Evolutionary conservation across 2,113 vertebrate species (phyloP).

Genomic region (Rhea americana): DNA sequence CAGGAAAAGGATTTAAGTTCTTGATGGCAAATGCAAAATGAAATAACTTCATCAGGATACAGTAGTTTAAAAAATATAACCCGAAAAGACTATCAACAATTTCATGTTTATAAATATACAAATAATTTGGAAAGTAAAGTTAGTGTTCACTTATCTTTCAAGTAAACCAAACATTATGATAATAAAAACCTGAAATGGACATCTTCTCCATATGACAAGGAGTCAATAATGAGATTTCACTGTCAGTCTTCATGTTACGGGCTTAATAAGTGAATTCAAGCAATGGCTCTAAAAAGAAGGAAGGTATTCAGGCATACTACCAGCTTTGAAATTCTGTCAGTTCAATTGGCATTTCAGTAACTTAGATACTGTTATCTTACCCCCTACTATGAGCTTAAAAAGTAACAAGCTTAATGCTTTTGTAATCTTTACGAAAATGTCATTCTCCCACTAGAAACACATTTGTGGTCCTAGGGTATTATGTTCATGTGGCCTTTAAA

Average conservation of each 20-base stretch:
- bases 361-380: conserved; percentile 40
- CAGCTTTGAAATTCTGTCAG: conserved; percentile 29
- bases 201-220: not conserved
- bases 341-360: conserved; percentile 43
- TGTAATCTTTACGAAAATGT: conserved; percentile 22
- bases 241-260: not conserved
- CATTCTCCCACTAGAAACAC: conserved; percentile 16
- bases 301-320: conserved; percentile 15
- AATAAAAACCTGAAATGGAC: not conserved
- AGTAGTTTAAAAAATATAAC: not conserved
- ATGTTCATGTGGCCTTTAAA: conserved; percentile 21
- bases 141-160: not conserved
- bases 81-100: not conserved
- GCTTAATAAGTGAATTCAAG: conserved; percentile 31
- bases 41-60: not conserved
- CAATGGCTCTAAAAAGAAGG: conserved; percentile 1
- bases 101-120: not conserved
- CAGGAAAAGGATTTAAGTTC: not conserved
- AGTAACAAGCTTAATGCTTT: conserved; percentile 51
- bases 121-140: not conserved
- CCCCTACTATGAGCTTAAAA: conserved; percentile 10
- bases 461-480: conserved; percentile 19
- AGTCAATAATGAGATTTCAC: conserved; percentile 1
- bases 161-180: not conserved
- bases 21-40: not conserved